These are phyloP conservation scores for Strigamia maritima DNA, from an alignment of 2,888 invertebrate species.

Conservation along the genomic window DNA sequence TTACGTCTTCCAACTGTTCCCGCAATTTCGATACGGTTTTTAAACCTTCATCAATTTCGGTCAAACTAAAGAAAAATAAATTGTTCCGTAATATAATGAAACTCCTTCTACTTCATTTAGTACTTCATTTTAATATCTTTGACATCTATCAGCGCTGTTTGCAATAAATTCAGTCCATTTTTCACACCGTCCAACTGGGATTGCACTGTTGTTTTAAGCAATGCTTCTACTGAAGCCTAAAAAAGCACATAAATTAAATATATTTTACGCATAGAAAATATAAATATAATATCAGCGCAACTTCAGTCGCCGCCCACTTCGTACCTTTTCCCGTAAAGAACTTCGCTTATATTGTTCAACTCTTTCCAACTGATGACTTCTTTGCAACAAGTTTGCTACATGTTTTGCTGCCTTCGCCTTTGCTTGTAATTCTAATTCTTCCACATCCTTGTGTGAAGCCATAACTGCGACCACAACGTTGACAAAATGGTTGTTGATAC, in stretches of 20 bases:
- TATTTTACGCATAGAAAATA: constrained; percentile 31
- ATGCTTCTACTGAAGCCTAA: constrained; percentile 84
- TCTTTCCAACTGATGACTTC: constrained; percentile 93
- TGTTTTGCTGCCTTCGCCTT: constrained; percentile 53
- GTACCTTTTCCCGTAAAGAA: constrained; percentile 56
- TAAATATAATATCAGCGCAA: background rate
- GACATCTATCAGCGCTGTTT: constrained; percentile 80
- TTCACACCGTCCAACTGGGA: constrained; percentile 95
- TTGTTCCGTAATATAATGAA: constrained; percentile 35
- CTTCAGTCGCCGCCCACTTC: background rate
- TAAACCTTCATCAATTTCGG: constrained; percentile 72
- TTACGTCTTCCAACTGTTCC: constrained; percentile 74
- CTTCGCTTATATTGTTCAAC: constrained; percentile 56
- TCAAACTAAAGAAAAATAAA: constrained; percentile 62
- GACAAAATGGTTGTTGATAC: too few species aligned
- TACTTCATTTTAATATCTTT: constrained; percentile 64
- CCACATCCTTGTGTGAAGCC: constrained; percentile 44
- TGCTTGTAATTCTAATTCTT: constrained; percentile 53
- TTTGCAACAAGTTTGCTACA: constrained; percentile 86
- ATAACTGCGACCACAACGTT: background rate
- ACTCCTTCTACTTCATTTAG: background rate
- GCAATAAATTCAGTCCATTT: constrained; percentile 84
- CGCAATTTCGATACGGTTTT: constrained; percentile 74
- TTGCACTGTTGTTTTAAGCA: constrained; percentile 97
- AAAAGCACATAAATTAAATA: background rate